Evolutionary conservation across 2,888 invertebrate species (phyloP).

Genomic region (Strigamia maritima): DNA sequence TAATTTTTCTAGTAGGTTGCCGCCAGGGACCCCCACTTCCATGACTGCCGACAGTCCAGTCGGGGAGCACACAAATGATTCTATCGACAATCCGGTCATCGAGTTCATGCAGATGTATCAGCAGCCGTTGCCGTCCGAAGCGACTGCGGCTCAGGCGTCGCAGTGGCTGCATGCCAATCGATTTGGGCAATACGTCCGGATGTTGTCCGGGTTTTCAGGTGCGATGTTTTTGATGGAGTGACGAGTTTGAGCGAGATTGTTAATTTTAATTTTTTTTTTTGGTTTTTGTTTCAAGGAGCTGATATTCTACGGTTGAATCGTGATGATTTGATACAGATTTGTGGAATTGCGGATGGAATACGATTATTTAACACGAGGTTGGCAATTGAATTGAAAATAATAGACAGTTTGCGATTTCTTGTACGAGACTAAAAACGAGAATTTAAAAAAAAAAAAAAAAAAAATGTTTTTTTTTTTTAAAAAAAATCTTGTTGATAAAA

Average conservation of each 20-base stretch:
- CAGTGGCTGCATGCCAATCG: slow-evolving; percentile 76
- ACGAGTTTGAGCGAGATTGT: neutral
- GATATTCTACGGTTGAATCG: slow-evolving; percentile 84
- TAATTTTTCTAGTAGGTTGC: neutral
- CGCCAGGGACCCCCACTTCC: slow-evolving; percentile 41
- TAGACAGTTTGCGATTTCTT: too few relatives aligned
- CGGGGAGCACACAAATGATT: slow-evolving; percentile 38
- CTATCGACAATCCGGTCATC: slow-evolving; percentile 40
- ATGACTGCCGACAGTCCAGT: slow-evolving; percentile 41
- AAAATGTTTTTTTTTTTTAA: too few relatives aligned
- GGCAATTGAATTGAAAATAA: slow-evolving; percentile 51
- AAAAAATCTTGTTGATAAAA: too few relatives aligned
- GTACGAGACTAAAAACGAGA: too few relatives aligned
- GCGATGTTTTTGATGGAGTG: neutral
- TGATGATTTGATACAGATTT: slow-evolving; percentile 90
- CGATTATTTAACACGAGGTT: slow-evolving; percentile 85
- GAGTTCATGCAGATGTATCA: slow-evolving; percentile 43
- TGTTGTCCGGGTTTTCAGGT: slow-evolving; percentile 79
- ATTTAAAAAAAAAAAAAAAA: too few relatives aligned
- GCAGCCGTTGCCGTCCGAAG: slow-evolving; percentile 64
- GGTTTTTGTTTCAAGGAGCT: slow-evolving; percentile 57
- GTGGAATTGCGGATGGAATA: slow-evolving; percentile 90
- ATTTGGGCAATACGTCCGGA: slow-evolving; percentile 70
- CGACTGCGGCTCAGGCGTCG: slow-evolving; percentile 64
- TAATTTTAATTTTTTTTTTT: slow-evolving; percentile 27